Percentiles rank a stretch among this genome's conserved stretches.
Evolutionary conservation across 2,113 vertebrate genomes (phyloP).

Genomic region (Tragelaphus scriptus): DNA sequence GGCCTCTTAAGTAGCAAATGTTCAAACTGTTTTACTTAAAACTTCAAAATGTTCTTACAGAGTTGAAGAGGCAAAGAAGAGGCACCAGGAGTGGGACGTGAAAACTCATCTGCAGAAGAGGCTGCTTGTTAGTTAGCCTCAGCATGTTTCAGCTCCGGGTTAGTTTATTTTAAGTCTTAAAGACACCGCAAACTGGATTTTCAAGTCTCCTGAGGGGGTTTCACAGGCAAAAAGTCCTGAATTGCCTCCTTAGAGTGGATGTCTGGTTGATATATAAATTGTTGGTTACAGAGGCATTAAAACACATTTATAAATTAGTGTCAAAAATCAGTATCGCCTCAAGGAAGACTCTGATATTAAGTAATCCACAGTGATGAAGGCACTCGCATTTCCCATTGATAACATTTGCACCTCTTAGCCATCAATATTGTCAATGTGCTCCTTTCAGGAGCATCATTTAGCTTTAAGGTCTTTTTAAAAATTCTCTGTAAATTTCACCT

Average conservation of each 20-base stretch:
- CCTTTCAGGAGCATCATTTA: not conserved
- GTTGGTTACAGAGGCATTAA: not conserved
- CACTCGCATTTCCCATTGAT: not conserved
- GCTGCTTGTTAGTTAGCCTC: not conserved
- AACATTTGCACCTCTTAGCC: not conserved
- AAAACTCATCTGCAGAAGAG: not conserved
- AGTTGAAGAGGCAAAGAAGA: not conserved
- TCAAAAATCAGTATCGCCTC: not conserved
- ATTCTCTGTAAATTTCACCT: too few species aligned
- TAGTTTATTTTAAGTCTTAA: not conserved
- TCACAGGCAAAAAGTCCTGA: constrained; percentile 44
- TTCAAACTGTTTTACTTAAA: accelerated
- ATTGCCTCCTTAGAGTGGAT: not conserved
- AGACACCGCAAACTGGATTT: constrained; percentile 48
- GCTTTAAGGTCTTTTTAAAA: not conserved
- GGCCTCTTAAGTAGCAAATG: not conserved
- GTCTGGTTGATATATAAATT: not conserved
- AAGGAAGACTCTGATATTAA: not conserved
- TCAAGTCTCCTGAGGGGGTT: constrained; percentile 49
- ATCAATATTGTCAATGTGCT: not conserved
- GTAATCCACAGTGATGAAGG: not conserved
- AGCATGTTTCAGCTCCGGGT: not conserved
- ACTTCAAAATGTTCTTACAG: not conserved
- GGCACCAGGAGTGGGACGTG: accelerated
- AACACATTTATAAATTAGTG: not conserved